Evolutionary conservation across 2,797 vertebrate genomes (phyloP).

Genomic region (Podarcis siculus): DNA sequence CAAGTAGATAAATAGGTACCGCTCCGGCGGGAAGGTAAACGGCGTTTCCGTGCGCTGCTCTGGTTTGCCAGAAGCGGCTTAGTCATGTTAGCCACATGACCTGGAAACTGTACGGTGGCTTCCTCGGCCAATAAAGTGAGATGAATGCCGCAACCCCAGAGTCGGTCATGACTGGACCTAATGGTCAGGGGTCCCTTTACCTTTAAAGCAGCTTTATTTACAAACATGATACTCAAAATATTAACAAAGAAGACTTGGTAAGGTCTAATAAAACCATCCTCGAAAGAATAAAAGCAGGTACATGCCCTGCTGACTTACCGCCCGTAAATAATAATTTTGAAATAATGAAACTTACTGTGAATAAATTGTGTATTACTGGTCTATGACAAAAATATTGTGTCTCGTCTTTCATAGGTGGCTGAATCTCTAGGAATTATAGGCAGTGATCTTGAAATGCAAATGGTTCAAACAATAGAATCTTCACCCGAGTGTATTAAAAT

Average conservation of each 20-base stretch:
- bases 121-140: too few relatives aligned
- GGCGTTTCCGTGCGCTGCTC: too few relatives aligned
- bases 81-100: too few relatives aligned
- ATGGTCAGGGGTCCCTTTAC: too few relatives aligned
- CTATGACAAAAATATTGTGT: neutral
- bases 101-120: too few relatives aligned
- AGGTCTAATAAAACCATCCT: neutral
- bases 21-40: too few relatives aligned
- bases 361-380: neutral
- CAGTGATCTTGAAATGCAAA: constrained; percentile 73
- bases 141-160: too few relatives aligned
- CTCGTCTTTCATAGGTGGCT: constrained; percentile 82
- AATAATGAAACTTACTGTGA: neutral
- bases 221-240: neutral
- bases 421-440: constrained; percentile 88
- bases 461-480: constrained; percentile 54
- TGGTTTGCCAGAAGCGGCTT: too few relatives aligned
- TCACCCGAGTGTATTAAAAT: constrained; percentile 48
- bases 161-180: too few relatives aligned
- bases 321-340: neutral
- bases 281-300: neutral
- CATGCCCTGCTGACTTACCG: neutral
- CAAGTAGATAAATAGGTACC: too few relatives aligned
- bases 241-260: neutral
- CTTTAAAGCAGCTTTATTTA: neutral